These are phyloP conservation scores for Paragorgia papillata DNA, from an alignment of 92 coral and sea anemone species.

Conservation along the genomic window DNA sequence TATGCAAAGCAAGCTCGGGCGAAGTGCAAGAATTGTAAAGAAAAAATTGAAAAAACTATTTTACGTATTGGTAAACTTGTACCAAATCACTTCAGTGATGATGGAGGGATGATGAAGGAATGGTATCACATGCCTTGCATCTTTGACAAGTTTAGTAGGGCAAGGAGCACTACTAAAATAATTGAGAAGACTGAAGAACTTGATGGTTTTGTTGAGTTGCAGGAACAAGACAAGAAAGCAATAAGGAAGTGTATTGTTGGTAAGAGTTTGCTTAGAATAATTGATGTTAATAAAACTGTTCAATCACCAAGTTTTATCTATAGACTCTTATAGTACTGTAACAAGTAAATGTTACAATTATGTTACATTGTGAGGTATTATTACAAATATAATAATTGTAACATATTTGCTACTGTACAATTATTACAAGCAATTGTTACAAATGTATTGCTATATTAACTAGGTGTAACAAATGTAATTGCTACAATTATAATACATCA, in stretches of 20 bases:
- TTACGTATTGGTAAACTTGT: constrained; percentile 78
- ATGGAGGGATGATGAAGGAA: constrained; percentile 93
- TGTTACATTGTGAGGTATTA: too few relatives aligned
- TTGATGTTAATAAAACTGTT: neutral
- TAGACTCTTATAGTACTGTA: too few relatives aligned
- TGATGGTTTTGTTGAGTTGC: constrained; percentile 76
- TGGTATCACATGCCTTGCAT: constrained; percentile 93
- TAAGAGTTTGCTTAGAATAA: constrained; percentile 2
- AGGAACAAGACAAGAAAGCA: constrained; percentile 71
- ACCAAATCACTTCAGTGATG: constrained; percentile 85
- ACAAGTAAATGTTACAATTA: too few relatives aligned
- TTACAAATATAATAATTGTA: too few relatives aligned
- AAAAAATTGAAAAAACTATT: constrained; percentile 80
- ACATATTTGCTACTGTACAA: too few relatives aligned
- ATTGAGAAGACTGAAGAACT: constrained; percentile 78
- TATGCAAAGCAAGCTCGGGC: constrained; percentile 95
- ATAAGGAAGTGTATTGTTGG: constrained; percentile 75
- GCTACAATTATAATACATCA: too few relatives aligned
- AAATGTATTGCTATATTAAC: too few relatives aligned
- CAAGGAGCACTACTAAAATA: constrained; percentile 83
- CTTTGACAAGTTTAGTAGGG: constrained; percentile 79
- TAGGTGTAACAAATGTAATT: too few relatives aligned
- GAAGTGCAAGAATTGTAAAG: constrained; percentile 91
- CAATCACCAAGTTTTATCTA: too few relatives aligned
- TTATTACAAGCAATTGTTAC: too few relatives aligned